Evolutionary conservation across 1,140 invertebrate species (phyloP).

Genomic region (Scaptomyza montana): DNA sequence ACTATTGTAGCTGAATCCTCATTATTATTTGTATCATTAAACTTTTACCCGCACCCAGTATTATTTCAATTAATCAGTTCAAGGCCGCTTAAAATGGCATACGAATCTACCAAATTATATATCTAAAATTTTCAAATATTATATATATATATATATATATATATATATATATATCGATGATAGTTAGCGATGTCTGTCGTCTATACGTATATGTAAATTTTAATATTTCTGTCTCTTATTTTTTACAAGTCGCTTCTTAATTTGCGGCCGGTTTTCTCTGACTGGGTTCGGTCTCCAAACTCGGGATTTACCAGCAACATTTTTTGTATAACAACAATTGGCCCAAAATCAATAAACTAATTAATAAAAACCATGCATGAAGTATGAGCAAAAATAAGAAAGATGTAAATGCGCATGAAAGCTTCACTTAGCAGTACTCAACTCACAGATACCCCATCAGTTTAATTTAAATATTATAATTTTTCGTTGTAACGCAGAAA

Average conservation of each 20-base stretch:
- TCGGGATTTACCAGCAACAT: constrained; percentile 60
- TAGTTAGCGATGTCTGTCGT: not conserved
- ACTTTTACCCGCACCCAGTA: constrained; percentile 35
- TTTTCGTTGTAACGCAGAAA: no score
- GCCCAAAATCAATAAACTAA: constrained; percentile 41
- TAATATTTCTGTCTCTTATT: constrained; percentile 26
- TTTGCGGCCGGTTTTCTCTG: constrained; percentile 1
- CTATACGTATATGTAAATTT: constrained; percentile 34
- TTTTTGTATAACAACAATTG: constrained; percentile 45
- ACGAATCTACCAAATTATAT: constrained; percentile 46
- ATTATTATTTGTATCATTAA: not conserved
- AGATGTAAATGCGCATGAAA: constrained; percentile 1
- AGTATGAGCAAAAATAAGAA: constrained; percentile 6
- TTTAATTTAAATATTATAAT: not conserved
- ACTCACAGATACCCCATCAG: constrained; percentile 14
- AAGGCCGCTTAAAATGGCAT: constrained; percentile 54
- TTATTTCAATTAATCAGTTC: constrained; percentile 62
- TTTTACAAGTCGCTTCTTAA: constrained; percentile 50
- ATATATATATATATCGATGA: constrained; percentile 13
- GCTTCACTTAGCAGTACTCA: not conserved
- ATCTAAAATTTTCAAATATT: not conserved
- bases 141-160: constrained; percentile 11
- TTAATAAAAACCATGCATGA: constrained; percentile 35
- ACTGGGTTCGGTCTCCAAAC: constrained; percentile 1
- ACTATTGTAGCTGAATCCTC: no score